Percentiles rank a stretch among this genome's conserved stretches.
phyloP scores from a whole-genome alignment of 1,140 invertebrate species.

The Pseudoatta argentina region DNA sequence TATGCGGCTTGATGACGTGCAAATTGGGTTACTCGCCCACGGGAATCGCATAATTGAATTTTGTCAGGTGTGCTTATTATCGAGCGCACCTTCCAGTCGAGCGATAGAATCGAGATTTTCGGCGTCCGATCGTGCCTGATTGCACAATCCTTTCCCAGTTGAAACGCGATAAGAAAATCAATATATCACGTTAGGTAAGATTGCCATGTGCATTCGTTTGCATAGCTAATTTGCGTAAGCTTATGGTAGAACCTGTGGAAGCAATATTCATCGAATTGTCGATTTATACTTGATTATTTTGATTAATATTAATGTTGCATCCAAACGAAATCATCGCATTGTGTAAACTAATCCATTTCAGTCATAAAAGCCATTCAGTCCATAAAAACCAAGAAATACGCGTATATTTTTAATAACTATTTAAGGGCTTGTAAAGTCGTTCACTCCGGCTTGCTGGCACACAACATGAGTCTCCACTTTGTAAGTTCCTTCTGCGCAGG shows the following conservation, averaged over 20 bases:
- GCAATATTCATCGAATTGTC: background rate
- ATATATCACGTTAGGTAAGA: background rate
- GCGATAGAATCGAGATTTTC: constrained; percentile 21
- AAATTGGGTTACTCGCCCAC: constrained; percentile 71
- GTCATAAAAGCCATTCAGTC: background rate
- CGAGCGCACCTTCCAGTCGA: constrained; percentile 13
- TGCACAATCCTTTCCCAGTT: background rate
- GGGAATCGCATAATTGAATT: constrained; percentile 75
- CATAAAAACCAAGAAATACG: background rate
- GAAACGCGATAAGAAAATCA: background rate
- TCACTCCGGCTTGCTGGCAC: background rate
- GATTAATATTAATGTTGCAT: background rate
- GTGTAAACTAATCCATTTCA: background rate
- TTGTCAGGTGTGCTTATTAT: constrained; percentile 70
- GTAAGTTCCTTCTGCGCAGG: constrained; percentile 24
- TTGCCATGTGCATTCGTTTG: background rate
- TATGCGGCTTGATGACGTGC: constrained; percentile 73
- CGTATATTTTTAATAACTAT: constrained; percentile 32
- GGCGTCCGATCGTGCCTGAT: background rate
- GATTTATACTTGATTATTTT: background rate
- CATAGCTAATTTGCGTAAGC: background rate
- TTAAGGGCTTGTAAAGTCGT: constrained; percentile 7
- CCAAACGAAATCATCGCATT: background rate
- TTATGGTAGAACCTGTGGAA: background rate
- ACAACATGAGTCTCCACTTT: constrained; percentile 51